Evolutionary conservation across 2,888 invertebrate genomes (phyloP).

Genomic region (Phasia obesa): DNA sequence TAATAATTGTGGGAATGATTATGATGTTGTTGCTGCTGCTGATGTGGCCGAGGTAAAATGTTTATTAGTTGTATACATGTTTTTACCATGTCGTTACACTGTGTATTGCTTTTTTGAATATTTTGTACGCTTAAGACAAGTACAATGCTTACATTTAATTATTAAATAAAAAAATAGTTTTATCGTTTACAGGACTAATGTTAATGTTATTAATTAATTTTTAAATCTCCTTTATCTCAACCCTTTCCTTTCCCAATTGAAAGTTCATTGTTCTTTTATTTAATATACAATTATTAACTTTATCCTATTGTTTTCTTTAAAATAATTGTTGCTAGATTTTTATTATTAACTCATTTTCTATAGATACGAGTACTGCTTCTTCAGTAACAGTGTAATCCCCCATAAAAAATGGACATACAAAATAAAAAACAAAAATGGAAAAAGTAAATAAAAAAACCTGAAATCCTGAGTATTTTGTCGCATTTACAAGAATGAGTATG

Average conservation of each 20-base stretch:
- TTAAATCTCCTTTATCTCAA: no score
- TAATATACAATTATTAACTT: slow-evolving; percentile 45
- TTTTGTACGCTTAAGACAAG: background rate
- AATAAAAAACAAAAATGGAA: slow-evolving; percentile 12
- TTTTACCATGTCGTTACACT: slow-evolving; percentile 12
- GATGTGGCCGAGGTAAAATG: slow-evolving; percentile 33
- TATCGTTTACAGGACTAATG: background rate
- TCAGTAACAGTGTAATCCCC: slow-evolving; percentile 24
- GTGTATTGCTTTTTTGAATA: background rate
- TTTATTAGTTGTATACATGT: slow-evolving; percentile 43
- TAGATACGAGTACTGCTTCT: background rate
- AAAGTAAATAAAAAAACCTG: slow-evolving; percentile 53
- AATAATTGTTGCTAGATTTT: slow-evolving; percentile 56
- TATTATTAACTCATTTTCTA: slow-evolving; percentile 44
- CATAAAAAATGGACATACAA: background rate
- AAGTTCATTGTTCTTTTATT: background rate
- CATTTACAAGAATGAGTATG: slow-evolving; percentile 73
- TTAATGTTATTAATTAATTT: slow-evolving; percentile 41
- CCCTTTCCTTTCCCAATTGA: slow-evolving; percentile 29
- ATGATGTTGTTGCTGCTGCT: slow-evolving; percentile 43
- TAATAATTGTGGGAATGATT: slow-evolving; percentile 43
- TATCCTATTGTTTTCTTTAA: slow-evolving; percentile 37
- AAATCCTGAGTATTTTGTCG: slow-evolving; percentile 70
- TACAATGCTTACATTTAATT: background rate
- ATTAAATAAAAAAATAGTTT: background rate